A percentile compares a stretch with the other conserved stretches of the same genome.
phyloP scores from a whole-genome alignment of 2,888 invertebrate species.

The Smittia aterrima region DNA sequence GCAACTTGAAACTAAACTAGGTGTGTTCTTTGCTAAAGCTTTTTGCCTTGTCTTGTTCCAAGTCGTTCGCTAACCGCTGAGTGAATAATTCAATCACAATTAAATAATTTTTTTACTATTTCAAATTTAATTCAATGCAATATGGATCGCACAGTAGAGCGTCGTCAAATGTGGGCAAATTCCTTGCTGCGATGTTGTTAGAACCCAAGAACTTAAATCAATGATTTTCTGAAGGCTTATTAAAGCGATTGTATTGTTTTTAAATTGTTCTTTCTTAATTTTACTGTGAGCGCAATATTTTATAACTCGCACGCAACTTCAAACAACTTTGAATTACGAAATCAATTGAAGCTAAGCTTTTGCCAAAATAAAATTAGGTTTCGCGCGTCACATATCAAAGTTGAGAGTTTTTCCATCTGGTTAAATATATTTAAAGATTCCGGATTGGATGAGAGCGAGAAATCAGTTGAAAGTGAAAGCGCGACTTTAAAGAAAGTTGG shows the following conservation, averaged over 20 bases:
- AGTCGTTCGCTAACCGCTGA: background rate
- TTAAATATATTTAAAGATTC: background rate
- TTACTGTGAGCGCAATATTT: too few relatives aligned
- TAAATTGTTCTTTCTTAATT: too few relatives aligned
- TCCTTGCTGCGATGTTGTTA: too few relatives aligned
- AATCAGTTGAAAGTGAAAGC: slow-evolving; percentile 3
- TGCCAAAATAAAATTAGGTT: background rate
- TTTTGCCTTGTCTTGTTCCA: background rate
- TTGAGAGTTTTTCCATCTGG: too few relatives aligned
- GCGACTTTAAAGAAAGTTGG: background rate
- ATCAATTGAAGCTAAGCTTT: background rate
- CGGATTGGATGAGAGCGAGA: background rate
- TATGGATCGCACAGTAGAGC: too few relatives aligned
- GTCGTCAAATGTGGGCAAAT: too few relatives aligned
- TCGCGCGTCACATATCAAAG: background rate
- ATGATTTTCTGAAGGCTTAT: too few relatives aligned
- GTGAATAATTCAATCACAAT: slow-evolving; percentile 11
- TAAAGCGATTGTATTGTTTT: too few relatives aligned
- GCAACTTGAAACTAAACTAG: slow-evolving; percentile 2
- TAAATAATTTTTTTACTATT: background rate
- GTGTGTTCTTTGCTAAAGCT: background rate
- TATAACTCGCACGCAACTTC: too few relatives aligned
- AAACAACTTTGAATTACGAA: too few relatives aligned
- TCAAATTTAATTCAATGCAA: too few relatives aligned
- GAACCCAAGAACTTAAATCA: too few relatives aligned